phyloP scores from a whole-genome alignment of 2,888 invertebrate species.

The Trissoscelio sp. region DNA sequence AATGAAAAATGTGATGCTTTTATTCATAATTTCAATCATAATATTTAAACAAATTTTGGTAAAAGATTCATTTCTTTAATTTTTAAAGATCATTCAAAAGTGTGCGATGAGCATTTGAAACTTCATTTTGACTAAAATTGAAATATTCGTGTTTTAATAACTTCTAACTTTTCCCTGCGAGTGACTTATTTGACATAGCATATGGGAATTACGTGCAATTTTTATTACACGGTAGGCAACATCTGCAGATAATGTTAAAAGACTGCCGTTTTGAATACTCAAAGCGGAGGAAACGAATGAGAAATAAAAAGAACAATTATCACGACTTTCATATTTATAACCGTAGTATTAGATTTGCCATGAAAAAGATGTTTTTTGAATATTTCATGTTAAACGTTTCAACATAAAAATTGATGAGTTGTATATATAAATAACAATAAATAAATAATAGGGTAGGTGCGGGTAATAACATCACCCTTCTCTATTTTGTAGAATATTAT shows the following conservation, averaged over 20 bases:
- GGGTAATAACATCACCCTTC: too few species aligned
- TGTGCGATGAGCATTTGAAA: not conserved
- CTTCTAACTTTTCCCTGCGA: not conserved
- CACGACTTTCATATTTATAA: not conserved
- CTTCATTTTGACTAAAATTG: not conserved
- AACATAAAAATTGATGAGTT: too few species aligned
- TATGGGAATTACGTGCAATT: constrained; percentile 31
- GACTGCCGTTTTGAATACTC: constrained; percentile 26
- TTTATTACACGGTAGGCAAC: constrained; percentile 31
- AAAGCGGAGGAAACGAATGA: constrained; percentile 5
- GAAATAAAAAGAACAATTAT: constrained; percentile 8
- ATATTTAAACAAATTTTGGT: not conserved
- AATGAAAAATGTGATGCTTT: not conserved
- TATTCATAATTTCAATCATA: not conserved
- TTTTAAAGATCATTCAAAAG: too few species aligned
- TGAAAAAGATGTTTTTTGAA: too few species aligned
- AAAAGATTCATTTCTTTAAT: not conserved
- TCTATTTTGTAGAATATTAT: too few species aligned
- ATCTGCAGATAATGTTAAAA: constrained; percentile 48
- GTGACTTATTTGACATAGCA: constrained; percentile 40
- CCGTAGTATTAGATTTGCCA: too few species aligned
- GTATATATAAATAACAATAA: too few species aligned
- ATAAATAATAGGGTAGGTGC: too few species aligned
- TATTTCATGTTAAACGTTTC: too few species aligned
- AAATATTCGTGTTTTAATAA: constrained; percentile 5